Evolutionary conservation across 2,797 vertebrate species (phyloP).

Genomic region (Alosa sapidissima): DNA sequence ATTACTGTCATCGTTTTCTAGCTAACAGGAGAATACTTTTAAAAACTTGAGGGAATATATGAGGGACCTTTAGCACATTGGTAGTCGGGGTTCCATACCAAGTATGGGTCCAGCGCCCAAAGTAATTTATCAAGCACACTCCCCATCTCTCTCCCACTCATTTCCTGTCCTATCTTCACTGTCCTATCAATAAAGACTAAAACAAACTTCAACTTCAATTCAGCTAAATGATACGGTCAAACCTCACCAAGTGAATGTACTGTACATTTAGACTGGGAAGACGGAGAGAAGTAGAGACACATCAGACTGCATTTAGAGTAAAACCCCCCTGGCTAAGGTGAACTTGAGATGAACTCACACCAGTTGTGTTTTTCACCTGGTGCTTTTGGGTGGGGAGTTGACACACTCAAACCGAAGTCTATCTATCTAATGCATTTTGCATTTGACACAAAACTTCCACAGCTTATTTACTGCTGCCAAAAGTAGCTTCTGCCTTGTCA

Average conservation of each 20-base stretch:
- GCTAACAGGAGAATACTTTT: neutral
- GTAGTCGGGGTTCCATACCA: no score
- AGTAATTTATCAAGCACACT: no score
- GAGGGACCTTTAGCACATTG: no score
- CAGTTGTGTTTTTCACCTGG: neutral
- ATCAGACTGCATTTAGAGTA: neutral
- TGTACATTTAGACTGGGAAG: neutral
- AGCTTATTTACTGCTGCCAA: neutral
- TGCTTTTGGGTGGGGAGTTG: neutral
- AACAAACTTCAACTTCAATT: neutral
- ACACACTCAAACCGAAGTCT: neutral
- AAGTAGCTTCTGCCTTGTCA: neutral
- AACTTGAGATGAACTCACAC: conserved; percentile 6
- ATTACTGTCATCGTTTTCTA: neutral
- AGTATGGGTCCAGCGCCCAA: no score
- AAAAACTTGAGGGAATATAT: neutral
- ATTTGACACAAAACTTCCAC: neutral
- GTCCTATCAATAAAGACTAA: no score
- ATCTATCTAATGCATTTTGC: neutral
- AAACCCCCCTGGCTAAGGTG: neutral
- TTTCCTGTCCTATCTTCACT: no score
- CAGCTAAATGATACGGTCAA: neutral
- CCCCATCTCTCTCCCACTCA: no score
- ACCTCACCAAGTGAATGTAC: neutral
- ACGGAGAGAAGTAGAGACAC: neutral